Percentiles rank a stretch among this genome's conserved stretches.
phyloP scores from a whole-genome alignment of 2,113 vertebrate species.

The Anas platyrhynchos region DNA sequence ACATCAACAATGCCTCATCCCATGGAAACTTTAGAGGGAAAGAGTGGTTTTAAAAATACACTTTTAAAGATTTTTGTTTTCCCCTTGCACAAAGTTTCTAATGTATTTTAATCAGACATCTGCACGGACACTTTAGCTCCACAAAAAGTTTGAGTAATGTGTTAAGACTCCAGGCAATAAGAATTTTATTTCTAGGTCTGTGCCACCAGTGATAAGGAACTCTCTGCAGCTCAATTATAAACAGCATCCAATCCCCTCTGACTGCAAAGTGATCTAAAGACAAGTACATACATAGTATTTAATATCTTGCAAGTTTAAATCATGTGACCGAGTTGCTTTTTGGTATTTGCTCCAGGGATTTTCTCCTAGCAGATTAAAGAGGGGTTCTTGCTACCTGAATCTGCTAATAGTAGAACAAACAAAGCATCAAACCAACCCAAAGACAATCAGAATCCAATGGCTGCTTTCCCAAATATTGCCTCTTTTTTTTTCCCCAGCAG shows the following conservation, averaged over 20 bases:
- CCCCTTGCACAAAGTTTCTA: background rate
- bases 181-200: background rate
- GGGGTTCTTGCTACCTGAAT: background rate
- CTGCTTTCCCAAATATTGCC: background rate
- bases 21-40: background rate
- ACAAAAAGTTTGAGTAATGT: background rate
- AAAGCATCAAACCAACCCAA: background rate
- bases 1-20: background rate
- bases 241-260: background rate
- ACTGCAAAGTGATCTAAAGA: background rate
- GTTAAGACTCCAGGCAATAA: background rate
- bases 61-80: background rate
- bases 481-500: background rate
- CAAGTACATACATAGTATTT: background rate
- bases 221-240: background rate
- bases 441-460: background rate
- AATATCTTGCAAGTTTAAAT: background rate
- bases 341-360: background rate
- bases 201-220: background rate
- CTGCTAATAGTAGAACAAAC: background rate
- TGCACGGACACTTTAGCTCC: background rate
- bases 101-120: background rate
- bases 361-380: background rate
- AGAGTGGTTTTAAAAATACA: background rate
- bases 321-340: background rate